phyloP scores from a whole-genome alignment of 2,888 invertebrate genomes.

The Agonopterix subpropinquella region DNA sequence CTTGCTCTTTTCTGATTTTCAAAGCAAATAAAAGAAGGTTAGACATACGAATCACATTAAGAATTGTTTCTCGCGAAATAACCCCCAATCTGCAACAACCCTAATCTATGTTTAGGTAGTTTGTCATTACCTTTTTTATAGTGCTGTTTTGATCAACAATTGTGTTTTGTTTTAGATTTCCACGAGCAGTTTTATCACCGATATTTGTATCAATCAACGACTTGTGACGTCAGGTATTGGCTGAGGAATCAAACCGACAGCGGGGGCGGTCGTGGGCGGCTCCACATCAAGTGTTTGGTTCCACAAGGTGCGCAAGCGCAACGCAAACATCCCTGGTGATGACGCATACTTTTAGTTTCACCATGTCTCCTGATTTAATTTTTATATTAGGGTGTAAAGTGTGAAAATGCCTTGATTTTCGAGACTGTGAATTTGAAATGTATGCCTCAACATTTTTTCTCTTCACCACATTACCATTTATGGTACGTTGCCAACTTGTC shows the following conservation, averaged over 20 bases:
- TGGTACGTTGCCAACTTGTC: conserved; percentile 22
- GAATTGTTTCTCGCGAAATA: too few species aligned
- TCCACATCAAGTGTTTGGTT: conserved; percentile 42
- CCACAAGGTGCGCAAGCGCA: conserved; percentile 35
- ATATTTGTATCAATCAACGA: conserved; percentile 21
- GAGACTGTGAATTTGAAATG: background rate
- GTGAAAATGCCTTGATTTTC: background rate
- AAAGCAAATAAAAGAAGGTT: too few species aligned
- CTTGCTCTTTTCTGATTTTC: too few species aligned
- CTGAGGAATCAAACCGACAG: conserved; percentile 19
- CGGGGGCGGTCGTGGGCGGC: conserved; percentile 37
- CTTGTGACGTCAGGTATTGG: conserved; percentile 22
- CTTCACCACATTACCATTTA: conserved; percentile 45
- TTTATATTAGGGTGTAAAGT: background rate
- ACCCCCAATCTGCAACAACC: too few species aligned
- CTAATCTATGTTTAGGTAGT: too few species aligned
- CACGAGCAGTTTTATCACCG: too few species aligned
- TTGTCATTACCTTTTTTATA: too few species aligned
- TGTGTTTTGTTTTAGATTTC: too few species aligned
- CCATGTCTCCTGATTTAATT: background rate
- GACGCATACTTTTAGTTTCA: conserved; percentile 37
- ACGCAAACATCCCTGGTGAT: conserved; percentile 36
- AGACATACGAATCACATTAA: too few species aligned
- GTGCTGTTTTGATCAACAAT: too few species aligned
- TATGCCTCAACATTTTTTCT: background rate